Base-by-base conservation (phyloP, 2,888 invertebrate genomes). In the Zygogramma bicolorata region DNA sequence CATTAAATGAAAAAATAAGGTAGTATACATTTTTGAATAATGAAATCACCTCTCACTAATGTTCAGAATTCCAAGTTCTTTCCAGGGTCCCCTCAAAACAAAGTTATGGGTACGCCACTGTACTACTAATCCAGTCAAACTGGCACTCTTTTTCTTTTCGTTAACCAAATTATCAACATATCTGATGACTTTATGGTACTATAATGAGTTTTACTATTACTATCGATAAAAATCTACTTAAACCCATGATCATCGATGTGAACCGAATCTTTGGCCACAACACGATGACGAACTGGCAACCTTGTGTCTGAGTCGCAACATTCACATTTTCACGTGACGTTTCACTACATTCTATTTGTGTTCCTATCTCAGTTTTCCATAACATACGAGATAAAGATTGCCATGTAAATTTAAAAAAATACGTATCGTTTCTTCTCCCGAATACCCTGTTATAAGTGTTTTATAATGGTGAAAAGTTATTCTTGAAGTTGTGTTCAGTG, bases 301-400 rank as follows among this genome's bases (percentile, higher is more conserved):
- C n/a, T 22, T 29, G 67, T 58, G 71, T 57, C 67, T 63, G 71
- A 68, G 65, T 61, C 63, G 76, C 70, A 68, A 74, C 74, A n/a
- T n/a, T n/a, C n/a, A n/a, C n/a, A 38, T n/a, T 76, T 78, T 77
- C 79, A 78, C 77, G 77, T 81, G 81, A 81, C 79, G 79, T 79
- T 74, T 76, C 74, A 72, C 66, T 73, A 57, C 72, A 68, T 77
- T 79, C 79, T 80, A 80, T 81, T 80, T 81, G 78, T 81, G 80
- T 79, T 78, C 75, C 74, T 79, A 77, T 79, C 79, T 81, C 79
- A 79, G 78, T 80, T 79, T 79, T 78, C 75, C 77, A 77, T 76
- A 79, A 79, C 77, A 79, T 76, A 75, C 73, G 69, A 77, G 77
- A 74, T 73, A 76, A 78, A 80, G 79, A 78, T 79, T 81, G 80